Percentiles rank a stretch among this genome's conserved stretches.
phyloP scores from a whole-genome alignment of 1,140 invertebrate species.

The Bombus cullumanus region DNA sequence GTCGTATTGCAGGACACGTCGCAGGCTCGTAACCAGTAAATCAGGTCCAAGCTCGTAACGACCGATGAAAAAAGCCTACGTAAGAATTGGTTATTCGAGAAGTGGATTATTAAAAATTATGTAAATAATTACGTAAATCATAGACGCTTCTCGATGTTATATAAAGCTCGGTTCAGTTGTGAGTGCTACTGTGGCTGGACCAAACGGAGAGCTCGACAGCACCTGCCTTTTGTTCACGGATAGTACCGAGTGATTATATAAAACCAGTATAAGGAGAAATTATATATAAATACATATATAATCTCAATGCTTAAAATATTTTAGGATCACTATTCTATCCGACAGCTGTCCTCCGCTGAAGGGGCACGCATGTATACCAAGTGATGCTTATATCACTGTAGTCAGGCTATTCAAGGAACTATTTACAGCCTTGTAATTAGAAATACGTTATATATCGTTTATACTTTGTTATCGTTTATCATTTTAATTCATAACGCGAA shows the following conservation, averaged over 20 bases:
- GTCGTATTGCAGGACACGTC: conserved; percentile 2
- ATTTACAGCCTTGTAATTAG: not conserved
- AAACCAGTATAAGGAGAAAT: not conserved
- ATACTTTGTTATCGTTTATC: too few relatives aligned
- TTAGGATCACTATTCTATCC: not conserved
- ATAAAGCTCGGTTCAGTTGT: conserved; percentile 28
- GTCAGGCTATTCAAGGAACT: not conserved
- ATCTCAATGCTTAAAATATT: conserved; percentile 16
- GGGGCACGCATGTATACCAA: not conserved
- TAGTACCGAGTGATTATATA: conserved; percentile 27
- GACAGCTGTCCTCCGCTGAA: too few relatives aligned
- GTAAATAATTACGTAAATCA: conserved; percentile 63
- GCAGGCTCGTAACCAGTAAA: conserved; percentile 25
- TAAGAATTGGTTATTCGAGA: conserved; percentile 18
- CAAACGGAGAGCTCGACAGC: conserved; percentile 5
- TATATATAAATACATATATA: not conserved
- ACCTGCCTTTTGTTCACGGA: conserved; percentile 24
- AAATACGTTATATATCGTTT: too few relatives aligned
- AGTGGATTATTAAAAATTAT: conserved; percentile 58
- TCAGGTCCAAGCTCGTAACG: conserved; percentile 30
- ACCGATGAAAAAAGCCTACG: conserved; percentile 28
- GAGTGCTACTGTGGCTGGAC: not conserved
- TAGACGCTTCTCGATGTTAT: conserved; percentile 31
- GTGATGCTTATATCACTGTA: not conserved
- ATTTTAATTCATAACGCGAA: too few relatives aligned